These are phyloP conservation scores for Rana temporaria DNA, from an alignment of 2,113 vertebrate species.

Conservation along the genomic window DNA sequence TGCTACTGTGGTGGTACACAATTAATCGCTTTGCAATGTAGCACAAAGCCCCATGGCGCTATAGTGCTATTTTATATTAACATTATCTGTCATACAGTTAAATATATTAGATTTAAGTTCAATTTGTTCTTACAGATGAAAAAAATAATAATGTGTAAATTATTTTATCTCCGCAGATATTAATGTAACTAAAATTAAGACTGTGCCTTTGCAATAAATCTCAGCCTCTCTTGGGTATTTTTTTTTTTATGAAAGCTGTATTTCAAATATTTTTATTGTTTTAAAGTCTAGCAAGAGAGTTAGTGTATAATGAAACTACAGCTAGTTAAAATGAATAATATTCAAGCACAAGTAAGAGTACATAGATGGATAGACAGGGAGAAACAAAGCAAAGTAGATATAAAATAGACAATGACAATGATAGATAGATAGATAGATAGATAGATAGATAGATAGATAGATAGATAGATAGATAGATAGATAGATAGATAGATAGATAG, in stretches of 20 bases:
- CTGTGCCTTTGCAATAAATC: conserved; percentile 32
- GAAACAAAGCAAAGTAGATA: too few species aligned
- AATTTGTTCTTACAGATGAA: conserved; percentile 27
- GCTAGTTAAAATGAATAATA: conserved; percentile 1
- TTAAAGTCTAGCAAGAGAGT: not conserved
- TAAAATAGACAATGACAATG: too few species aligned
- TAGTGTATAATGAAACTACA: conserved; percentile 32
- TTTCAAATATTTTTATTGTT: conserved; percentile 31
- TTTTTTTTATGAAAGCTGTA: conserved; percentile 37
- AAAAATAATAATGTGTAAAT: conserved; percentile 28
- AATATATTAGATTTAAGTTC: conserved; percentile 35
- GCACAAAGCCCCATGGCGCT: conserved; percentile 22
- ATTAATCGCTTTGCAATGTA: conserved; percentile 36
- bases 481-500: too few species aligned
- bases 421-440: too few species aligned
- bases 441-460: too few species aligned
- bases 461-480: too few species aligned
- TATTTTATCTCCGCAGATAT: conserved; percentile 21
- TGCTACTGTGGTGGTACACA: not conserved
- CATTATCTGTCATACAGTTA: conserved; percentile 23
- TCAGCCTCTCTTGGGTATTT: conserved; percentile 11
- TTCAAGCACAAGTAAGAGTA: not conserved
- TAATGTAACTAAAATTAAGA: conserved; percentile 40
- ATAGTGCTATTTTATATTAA: conserved; percentile 24
- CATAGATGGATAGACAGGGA: too few species aligned